phyloP scores from a whole-genome alignment of 2,113 vertebrate species.

The Nesogale talazaci region DNA sequence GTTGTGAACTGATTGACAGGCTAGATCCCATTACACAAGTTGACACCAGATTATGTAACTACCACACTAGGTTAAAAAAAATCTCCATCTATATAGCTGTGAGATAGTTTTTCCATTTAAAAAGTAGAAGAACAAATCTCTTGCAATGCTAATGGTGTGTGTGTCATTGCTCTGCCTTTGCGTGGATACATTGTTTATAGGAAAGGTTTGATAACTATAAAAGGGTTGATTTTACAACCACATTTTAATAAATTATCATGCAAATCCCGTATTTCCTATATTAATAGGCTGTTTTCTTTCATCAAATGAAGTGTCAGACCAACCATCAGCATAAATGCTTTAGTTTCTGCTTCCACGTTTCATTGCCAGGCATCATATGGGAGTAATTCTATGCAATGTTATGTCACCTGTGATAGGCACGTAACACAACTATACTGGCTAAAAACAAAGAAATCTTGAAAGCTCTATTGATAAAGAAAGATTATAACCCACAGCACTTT shows the following conservation, averaged over 20 bases:
- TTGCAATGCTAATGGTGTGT: not conserved
- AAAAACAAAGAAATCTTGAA: no score
- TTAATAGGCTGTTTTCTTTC: not conserved
- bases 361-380: not conserved
- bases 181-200: not conserved
- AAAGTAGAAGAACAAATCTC: not conserved
- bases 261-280: not conserved
- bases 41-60: not conserved
- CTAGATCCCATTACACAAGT: no score
- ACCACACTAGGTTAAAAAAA: no score
- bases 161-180: not conserved
- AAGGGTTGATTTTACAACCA: not conserved
- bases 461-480: no score
- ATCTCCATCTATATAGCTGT: fast-evolving
- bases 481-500: no score
- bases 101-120: not conserved
- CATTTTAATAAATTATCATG: not conserved
- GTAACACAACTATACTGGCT: no score
- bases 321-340: not conserved
- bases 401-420: no score
- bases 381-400: not conserved
- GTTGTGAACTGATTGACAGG: no score
- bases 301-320: not conserved
- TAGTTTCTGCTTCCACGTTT: not conserved
- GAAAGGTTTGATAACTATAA: not conserved